Evolutionary conservation across 1,140 invertebrate genomes (phyloP).

Genomic region (Camponotus vicinus): DNA sequence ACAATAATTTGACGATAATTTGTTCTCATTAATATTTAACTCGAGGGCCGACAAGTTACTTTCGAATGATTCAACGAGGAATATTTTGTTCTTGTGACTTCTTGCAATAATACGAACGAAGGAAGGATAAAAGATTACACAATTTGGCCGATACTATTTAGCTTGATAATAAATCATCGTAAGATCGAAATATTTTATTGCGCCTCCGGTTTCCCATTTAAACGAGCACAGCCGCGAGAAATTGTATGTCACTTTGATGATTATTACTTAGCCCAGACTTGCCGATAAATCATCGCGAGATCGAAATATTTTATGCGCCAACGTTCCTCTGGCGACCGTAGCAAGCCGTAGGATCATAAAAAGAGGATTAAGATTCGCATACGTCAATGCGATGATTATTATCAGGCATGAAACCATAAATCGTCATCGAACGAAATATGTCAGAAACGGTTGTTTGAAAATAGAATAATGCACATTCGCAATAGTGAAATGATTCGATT

Average conservation of each 20-base stretch:
- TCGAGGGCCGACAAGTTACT: not conserved
- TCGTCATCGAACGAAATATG: conserved; percentile 8
- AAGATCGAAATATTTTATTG: conserved; percentile 36
- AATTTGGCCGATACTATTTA: not conserved
- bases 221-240: conserved; percentile 5
- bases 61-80: not conserved
- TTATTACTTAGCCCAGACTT: conserved; percentile 29
- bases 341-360: not conserved
- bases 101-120: not conserved
- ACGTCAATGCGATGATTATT: conserved; percentile 19
- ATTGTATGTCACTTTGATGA: conserved; percentile 16
- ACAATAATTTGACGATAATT: not conserved
- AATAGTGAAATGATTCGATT: conserved; percentile 7
- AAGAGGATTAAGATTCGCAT: conserved; percentile 2
- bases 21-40: not conserved
- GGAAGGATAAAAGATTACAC: not conserved
- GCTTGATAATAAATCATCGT: conserved; percentile 30
- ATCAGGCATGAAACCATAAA: conserved; percentile 12
- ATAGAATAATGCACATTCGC: too few relatives aligned
- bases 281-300: conserved; percentile 31
- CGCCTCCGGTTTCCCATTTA: conserved; percentile 10
- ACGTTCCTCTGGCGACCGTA: not conserved
- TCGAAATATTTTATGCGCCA: conserved; percentile 47
- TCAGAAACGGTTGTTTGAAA: not conserved
- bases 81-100: not conserved